phyloP scores from a whole-genome alignment of 1,140 invertebrate species.

The Drosophila santomea region DNA sequence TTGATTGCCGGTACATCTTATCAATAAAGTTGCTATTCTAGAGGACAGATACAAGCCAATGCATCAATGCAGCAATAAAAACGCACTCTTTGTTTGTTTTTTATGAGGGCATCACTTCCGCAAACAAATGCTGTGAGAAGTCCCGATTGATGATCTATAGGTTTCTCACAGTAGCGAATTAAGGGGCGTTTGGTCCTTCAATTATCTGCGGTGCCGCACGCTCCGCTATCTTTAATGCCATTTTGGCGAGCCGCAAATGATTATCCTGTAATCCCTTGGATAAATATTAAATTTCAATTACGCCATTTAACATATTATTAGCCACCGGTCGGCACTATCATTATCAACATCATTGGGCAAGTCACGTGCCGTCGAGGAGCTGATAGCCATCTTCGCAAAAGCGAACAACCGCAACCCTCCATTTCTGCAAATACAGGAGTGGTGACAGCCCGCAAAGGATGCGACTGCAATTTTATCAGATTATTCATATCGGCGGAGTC shows the following conservation, averaged over 20 bases:
- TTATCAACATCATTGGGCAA: conserved; percentile 45
- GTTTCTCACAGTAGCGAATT: conserved; percentile 48
- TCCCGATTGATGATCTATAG: conserved; percentile 15
- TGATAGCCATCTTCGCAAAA: conserved; percentile 63
- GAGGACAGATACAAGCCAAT: conserved; percentile 59
- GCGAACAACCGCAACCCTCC: conserved; percentile 61
- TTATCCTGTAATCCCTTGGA: conserved; percentile 81
- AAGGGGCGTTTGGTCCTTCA: conserved; percentile 28
- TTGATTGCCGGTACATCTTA: conserved; percentile 28
- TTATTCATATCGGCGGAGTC: conserved; percentile 48
- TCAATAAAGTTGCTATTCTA: conserved; percentile 29
- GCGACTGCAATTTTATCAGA: conserved; percentile 77
- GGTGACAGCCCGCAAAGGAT: conserved; percentile 50
- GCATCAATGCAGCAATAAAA: conserved; percentile 60
- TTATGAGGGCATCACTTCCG: conserved; percentile 70
- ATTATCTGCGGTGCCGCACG: conserved; percentile 59
- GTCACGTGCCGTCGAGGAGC: conserved; percentile 69
- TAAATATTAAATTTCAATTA: conserved; percentile 85
- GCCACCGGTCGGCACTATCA: conserved; percentile 50
- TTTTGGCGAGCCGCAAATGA: conserved; percentile 73
- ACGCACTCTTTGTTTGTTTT: conserved; percentile 45
- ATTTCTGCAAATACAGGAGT: conserved; percentile 27
- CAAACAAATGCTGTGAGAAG: conserved; percentile 56
- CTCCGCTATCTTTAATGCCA: conserved; percentile 51
- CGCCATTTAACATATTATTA: conserved; percentile 79